Evolutionary conservation across 2,888 invertebrate genomes (phyloP).

Genomic region (Ceriagrion tenellum): DNA sequence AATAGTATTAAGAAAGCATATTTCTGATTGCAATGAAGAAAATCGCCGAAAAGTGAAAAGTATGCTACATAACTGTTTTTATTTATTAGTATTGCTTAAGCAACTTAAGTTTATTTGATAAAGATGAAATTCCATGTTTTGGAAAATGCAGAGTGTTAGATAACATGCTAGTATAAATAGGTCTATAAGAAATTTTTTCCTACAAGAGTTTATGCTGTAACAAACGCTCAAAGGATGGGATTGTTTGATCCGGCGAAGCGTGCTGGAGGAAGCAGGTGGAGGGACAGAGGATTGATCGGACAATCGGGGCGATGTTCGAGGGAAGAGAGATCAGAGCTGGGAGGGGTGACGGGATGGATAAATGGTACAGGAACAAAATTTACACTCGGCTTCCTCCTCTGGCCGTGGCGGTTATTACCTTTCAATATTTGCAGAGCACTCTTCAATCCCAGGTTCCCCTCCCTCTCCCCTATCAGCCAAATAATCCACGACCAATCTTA

Average conservation of each 20-base stretch:
- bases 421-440: conserved; percentile 64
- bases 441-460: conserved; percentile 26
- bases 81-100: no score
- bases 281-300: neutral
- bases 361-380: conserved; percentile 57
- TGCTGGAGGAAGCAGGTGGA: neutral
- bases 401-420: conserved; percentile 51
- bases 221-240: neutral
- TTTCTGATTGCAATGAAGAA: no score
- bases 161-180: no score
- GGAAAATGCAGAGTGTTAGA: no score
- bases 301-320: neutral
- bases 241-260: no score
- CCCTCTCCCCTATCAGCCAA: neutral
- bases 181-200: no score
- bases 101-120: no score
- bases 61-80: no score
- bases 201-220: no score
- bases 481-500: conserved; percentile 25
- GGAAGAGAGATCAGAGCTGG: neutral
- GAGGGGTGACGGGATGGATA: neutral
- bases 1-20: no score
- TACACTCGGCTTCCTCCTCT: conserved; percentile 60
- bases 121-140: no score
- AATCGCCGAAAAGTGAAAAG: no score